phyloP scores from a whole-genome alignment of 1,140 invertebrate species.

The Samia ricini region DNA sequence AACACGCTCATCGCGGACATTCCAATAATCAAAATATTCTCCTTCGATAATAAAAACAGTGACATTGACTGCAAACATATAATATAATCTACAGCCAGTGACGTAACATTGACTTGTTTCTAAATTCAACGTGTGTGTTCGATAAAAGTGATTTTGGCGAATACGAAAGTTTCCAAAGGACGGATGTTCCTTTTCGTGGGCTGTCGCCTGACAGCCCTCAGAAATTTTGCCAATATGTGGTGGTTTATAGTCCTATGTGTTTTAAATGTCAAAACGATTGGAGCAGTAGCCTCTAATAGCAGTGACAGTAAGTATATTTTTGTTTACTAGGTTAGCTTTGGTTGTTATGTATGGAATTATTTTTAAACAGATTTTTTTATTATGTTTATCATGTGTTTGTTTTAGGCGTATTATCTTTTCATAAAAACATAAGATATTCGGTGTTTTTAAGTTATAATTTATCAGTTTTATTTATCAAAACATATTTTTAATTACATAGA shows the following conservation, averaged over 20 bases:
- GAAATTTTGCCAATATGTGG: conserved; percentile 70
- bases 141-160: conserved; percentile 52
- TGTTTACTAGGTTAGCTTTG: conserved; percentile 12
- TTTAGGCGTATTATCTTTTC: too few species aligned
- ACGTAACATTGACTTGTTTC: conserved; percentile 28
- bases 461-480: conserved; percentile 5
- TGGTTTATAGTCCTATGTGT: conserved; percentile 69
- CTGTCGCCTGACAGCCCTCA: conserved; percentile 73
- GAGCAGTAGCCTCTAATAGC: conserved; percentile 48
- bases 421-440: not conserved
- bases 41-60: conserved; percentile 46
- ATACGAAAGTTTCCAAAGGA: conserved; percentile 67
- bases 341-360: not conserved
- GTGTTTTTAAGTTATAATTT: not conserved
- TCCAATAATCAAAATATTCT: conserved; percentile 59
- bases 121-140: conserved; percentile 40
- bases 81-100: conserved; percentile 40
- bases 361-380: not conserved
- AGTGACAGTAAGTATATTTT: conserved; percentile 51
- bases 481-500: conserved; percentile 23
- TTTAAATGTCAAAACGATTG: conserved; percentile 53
- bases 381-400: not conserved
- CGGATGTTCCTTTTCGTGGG: conserved; percentile 69
- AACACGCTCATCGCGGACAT: conserved; percentile 56
- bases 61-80: conserved; percentile 38